phyloP scores from a whole-genome alignment of 2,113 vertebrate genomes.

The Labeo rohita region DNA sequence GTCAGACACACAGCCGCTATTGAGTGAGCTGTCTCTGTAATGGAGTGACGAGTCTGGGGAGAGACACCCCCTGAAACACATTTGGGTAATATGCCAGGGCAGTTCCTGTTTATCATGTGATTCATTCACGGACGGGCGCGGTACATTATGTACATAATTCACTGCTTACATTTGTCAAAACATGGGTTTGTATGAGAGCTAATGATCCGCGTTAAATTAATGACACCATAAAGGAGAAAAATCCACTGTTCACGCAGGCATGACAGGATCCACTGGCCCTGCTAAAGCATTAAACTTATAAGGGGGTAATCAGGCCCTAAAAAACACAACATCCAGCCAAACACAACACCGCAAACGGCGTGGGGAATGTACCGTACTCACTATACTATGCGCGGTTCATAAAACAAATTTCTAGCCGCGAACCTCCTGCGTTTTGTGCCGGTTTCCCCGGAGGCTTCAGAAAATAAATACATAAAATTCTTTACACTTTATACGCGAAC shows the following conservation, averaged over 20 bases:
- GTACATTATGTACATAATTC: constrained; percentile 91
- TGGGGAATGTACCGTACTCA: constrained; percentile 11
- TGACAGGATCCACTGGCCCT: constrained; percentile 86
- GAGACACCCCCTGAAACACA: constrained; percentile 64
- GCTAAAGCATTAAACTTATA: constrained; percentile 89
- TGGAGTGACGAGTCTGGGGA: constrained; percentile 67
- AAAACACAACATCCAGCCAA: constrained; percentile 37
- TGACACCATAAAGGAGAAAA: constrained; percentile 97
- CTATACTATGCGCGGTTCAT: constrained; percentile 19
- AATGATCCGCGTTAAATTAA: constrained; percentile 99
- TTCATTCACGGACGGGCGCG: constrained; percentile 77
- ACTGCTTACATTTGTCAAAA: constrained; percentile 95
- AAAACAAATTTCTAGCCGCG: constrained; percentile 20
- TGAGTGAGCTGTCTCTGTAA: constrained; percentile 67
- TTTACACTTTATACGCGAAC: too few relatives aligned
- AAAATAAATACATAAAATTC: too few relatives aligned
- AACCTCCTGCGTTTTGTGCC: neutral
- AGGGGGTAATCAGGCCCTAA: constrained; percentile 65
- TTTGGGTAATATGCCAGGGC: constrained; percentile 76
- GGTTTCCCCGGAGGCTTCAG: neutral
- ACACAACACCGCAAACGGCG: constrained; percentile 23
- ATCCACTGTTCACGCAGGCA: constrained; percentile 82
- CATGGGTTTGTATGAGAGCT: constrained; percentile 87
- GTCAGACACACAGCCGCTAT: constrained; percentile 55
- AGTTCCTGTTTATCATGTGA: constrained; percentile 89